Conservation (phyloP, 1,140 invertebrate genomes). For the Drosophila sp. region DNA sequence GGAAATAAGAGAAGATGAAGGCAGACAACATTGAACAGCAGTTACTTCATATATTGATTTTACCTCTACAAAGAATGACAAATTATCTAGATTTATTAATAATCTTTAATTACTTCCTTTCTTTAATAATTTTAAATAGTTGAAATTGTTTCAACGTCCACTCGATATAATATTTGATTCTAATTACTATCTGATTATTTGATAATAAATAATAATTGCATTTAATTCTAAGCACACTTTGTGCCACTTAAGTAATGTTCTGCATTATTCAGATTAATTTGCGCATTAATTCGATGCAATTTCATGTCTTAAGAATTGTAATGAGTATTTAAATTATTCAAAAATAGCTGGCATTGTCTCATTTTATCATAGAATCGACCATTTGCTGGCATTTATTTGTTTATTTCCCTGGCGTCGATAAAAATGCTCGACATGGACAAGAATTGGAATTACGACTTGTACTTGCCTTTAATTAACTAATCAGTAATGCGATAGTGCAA, state of each 20-base stretch:
- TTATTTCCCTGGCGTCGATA: conserved; percentile 15
- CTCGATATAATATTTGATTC: no score
- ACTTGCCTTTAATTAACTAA: conserved; percentile 74
- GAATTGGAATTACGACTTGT: conserved; percentile 4
- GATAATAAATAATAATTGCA: no score
- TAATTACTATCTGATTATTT: no score
- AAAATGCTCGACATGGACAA: not conserved
- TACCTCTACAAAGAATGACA: no score
- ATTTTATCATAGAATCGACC: conserved; percentile 21
- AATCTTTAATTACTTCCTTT: no score
- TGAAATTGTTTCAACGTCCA: no score
- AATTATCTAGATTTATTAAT: no score
- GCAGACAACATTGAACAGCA: not conserved
- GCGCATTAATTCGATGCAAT: not conserved
- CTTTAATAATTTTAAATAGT: no score
- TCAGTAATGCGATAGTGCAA: conserved; percentile 69
- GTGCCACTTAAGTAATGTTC: no score
- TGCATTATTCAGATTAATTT: no score
- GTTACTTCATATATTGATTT: not conserved
- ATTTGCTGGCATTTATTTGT: conserved; percentile 16
- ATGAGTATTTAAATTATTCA: not conserved
- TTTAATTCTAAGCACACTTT: no score
- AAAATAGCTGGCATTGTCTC: not conserved
- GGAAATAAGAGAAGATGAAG: not conserved
- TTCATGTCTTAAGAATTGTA: not conserved